Base-by-base conservation (phyloP, 1,140 invertebrate species). In the Acromyrmex heyeri region DNA sequence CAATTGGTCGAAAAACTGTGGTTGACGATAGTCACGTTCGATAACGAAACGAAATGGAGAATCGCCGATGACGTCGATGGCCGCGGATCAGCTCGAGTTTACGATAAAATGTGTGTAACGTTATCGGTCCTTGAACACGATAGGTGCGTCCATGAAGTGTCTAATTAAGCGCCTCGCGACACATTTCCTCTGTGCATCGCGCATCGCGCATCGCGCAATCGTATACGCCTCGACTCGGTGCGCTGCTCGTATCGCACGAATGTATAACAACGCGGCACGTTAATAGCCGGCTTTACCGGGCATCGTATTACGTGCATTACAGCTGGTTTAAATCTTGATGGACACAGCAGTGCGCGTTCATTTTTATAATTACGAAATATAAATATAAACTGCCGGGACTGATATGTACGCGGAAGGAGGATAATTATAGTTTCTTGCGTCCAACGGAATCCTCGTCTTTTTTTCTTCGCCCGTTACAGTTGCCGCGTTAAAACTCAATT, bases 351-450 rank as follows among this genome's bases (percentile, higher is more conserved):
- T 24, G 79, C 76, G 38, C 48, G 38, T 57, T 59, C 44, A 75
- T 83, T 83, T 83, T 83, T 83, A 83, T 83, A 83, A 83, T 83
- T 83, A 81, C 30, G 53, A 55, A 70, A 70, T 70, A 70, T 62
- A 61, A 59, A 75, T 70, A 57, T 62, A 61, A 59, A 75, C 61
- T 79, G 82, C 78, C 76, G 67, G 44, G 61, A 50, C 61, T 34
- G 61, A 62, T 50, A 72, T 62, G 64, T 38, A 44, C 82, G 75
- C 44, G 75, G 8, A 86, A 50, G 64, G 48, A n/a, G 61, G 62
- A 64, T 83, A 87, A 90, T 85, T 83, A 82, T 73, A 83, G 67
- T 73, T 38, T 27, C n/a, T 70, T 24, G 62, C 61, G 3, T 57
- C 53, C 16, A 16, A 48, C 53, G 55, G 21, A 30, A 73, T 48